Base-by-base conservation (phyloP, 2,797 vertebrate genomes). In the Lepilemur ruficaudatus region DNA sequence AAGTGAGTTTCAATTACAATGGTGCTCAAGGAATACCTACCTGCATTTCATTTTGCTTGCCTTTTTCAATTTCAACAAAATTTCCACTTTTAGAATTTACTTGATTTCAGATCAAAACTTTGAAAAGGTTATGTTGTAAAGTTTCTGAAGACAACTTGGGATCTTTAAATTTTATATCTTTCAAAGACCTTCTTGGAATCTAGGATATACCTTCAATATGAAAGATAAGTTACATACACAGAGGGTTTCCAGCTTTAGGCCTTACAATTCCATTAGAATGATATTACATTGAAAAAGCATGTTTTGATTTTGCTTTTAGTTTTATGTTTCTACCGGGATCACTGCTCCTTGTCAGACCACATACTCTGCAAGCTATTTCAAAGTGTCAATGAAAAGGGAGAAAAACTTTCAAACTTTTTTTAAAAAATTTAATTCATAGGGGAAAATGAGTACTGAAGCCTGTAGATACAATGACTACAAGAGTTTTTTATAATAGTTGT, bases 111-210 rank as follows among this genome's bases (percentile, higher is more conserved):
- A 95, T 88, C 22, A 96, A 94, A 94, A 92, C 50, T 52, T 72
- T 93, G 90, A 69, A 67, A 88, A 17, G 41, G 13, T 63, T 46
- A 82, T 88, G 41, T 76, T 92, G 8, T 93, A 93, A 93, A 87
- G 52, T 52, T 95, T 96, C 83, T 46, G 35, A 81, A 41, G 84
- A 91, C 9, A 84, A 22, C 23, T 95, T 32, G 63, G 32, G 38
- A 59, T 97, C 70, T 96, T 97, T 93, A 94, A 91, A 91, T 93
- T 87, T 94, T 20, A 78, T 93, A 55, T 11, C 78, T 85, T 91
- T 97, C 75, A 95, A 93, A 95, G 80, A 96, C 93, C 94, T 97
- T 85, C 13, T 84, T 35, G 25, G 30, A 10, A 88, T 85, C 75
- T 82, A 73, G 41, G 93, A 75, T 92, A 87, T 90, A 25, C 46